phyloP scores from a whole-genome alignment of 1,140 invertebrate species.

The Lethocerus indicus region DNA sequence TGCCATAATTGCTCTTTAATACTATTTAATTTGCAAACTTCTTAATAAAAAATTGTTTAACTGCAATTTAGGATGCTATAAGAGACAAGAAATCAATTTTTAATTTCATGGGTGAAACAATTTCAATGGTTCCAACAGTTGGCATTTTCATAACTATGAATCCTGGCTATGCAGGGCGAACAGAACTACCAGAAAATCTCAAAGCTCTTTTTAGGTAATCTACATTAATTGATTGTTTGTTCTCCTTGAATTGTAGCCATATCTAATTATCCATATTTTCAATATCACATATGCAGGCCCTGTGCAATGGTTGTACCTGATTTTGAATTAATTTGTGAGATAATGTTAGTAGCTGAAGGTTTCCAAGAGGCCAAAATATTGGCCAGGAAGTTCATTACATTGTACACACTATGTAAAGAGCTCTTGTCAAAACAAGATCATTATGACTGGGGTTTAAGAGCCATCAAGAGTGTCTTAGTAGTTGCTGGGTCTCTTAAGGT shows the following conservation, averaged over 20 bases:
- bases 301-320: constrained; percentile 97
- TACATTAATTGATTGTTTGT: background rate
- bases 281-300: constrained; percentile 35
- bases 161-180: constrained; percentile 88
- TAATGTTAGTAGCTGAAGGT: constrained; percentile 95
- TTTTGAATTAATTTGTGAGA: constrained; percentile 94
- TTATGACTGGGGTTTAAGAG: constrained; percentile 91
- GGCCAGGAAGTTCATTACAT: constrained; percentile 88
- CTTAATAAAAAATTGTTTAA: background rate
- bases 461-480: constrained; percentile 90
- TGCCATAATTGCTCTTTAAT: background rate
- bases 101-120: constrained; percentile 88
- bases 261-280: background rate
- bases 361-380: constrained; percentile 87
- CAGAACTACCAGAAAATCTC: constrained; percentile 72
- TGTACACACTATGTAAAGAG: constrained; percentile 90
- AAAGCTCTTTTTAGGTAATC: constrained; percentile 71
- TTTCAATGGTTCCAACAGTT: constrained; percentile 63
- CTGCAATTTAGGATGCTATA: constrained; percentile 65
- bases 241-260: background rate
- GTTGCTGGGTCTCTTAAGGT: constrained; percentile 88
- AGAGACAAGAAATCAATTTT: constrained; percentile 74
- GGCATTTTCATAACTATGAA: constrained; percentile 98
- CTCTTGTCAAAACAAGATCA: constrained; percentile 93
- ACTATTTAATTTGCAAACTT: background rate